Conservation (phyloP, 2,888 invertebrate species). For the Allolobophora icterica region DNA sequence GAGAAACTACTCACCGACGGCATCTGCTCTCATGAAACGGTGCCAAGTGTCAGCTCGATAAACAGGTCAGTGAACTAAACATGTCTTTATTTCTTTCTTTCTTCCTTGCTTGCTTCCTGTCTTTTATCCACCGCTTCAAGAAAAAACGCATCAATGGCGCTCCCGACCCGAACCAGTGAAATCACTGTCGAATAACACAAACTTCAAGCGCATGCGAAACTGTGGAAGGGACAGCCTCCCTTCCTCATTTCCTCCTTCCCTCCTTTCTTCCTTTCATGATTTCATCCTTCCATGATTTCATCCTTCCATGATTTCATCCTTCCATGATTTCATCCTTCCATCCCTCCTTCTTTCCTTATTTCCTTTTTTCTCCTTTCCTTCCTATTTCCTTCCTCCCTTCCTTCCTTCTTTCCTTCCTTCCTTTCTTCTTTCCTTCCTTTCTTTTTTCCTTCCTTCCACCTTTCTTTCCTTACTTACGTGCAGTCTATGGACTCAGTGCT, state of each 20-base stretch:
- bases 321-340: background rate
- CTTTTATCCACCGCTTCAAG: too few species aligned
- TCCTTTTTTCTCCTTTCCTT: background rate
- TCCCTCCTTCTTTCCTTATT: background rate
- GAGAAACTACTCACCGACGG: constrained; percentile 84
- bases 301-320: background rate
- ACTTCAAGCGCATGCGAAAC: too few species aligned
- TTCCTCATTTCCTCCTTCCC: too few species aligned
- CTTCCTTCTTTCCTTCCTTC: background rate
- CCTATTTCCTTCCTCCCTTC: background rate
- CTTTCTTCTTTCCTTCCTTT: background rate
- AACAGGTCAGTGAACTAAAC: constrained; percentile 71
- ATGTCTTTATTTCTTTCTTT: background rate
- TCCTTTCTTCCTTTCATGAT: too few species aligned
- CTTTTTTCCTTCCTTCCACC: background rate
- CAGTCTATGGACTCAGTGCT: too few species aligned
- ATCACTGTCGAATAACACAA: too few species aligned
- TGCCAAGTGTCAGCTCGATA: constrained; percentile 92
- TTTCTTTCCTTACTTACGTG: background rate
- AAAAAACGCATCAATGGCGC: too few species aligned
- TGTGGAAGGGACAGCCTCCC: too few species aligned
- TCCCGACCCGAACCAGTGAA: too few species aligned
- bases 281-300: background rate
- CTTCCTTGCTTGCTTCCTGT: background rate
- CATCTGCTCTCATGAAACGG: constrained; percentile 77